Percentiles rank a stretch among this genome's conserved stretches.
These are phyloP conservation scores for Drosophila triauraria DNA, from an alignment of 1,140 invertebrate species.

Conservation along the genomic window DNA sequence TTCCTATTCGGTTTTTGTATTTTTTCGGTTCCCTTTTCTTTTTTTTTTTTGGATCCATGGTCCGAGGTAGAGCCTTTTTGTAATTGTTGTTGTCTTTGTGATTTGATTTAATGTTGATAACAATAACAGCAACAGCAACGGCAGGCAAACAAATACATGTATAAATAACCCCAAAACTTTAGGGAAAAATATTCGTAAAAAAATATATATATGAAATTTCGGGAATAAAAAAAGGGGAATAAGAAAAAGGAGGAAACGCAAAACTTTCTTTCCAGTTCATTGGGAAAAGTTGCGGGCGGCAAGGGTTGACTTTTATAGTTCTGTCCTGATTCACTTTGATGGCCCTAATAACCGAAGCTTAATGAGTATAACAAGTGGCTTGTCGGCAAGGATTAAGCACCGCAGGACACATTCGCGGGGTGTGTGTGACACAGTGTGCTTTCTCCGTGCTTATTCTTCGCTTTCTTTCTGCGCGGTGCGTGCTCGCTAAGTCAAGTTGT, in stretches of 20 bases:
- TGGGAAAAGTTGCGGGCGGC: slow-evolving; percentile 22
- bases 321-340: slow-evolving; percentile 79
- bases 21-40: slow-evolving; percentile 13
- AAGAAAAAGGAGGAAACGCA: slow-evolving; percentile 23
- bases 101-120: slow-evolving; percentile 84
- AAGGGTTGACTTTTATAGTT: slow-evolving; percentile 81
- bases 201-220: slow-evolving; percentile 19
- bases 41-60: slow-evolving; percentile 26
- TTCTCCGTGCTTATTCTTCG: neutral
- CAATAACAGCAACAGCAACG: slow-evolving; percentile 77
- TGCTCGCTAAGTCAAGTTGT: slow-evolving; percentile 31
- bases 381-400: slow-evolving; percentile 51
- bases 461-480: slow-evolving; percentile 25
- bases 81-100: slow-evolving; percentile 80
- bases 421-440: slow-evolving; percentile 15
- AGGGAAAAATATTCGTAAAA: slow-evolving; percentile 31
- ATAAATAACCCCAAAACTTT: slow-evolving; percentile 75
- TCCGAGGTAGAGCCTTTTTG: slow-evolving; percentile 68
- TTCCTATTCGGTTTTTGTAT: slow-evolving; percentile 54
- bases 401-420: slow-evolving; percentile 30
- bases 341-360: slow-evolving; percentile 80
- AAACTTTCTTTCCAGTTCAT: slow-evolving; percentile 69
- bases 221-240: slow-evolving; percentile 19
- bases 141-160: slow-evolving; percentile 41
- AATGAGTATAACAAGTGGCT: slow-evolving; percentile 78